These are phyloP conservation scores for Agrochola lota DNA, from an alignment of 2,888 invertebrate species.

Conservation along the genomic window DNA sequence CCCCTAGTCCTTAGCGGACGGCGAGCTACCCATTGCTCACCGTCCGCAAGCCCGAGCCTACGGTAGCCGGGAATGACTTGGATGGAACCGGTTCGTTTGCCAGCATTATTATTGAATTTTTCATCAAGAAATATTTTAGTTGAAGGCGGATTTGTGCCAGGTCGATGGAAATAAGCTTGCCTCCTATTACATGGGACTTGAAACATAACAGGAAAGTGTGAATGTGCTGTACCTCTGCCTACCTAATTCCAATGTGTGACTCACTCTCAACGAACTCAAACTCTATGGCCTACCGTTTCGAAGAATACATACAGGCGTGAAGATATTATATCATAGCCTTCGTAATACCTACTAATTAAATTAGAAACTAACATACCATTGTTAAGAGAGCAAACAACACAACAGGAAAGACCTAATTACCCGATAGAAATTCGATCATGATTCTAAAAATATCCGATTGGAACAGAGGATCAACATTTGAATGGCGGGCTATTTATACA, in stretches of 20 bases:
- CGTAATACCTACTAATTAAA: constrained; percentile 21
- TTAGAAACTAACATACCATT: constrained; percentile 9
- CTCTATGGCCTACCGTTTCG: background rate
- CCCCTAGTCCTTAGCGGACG: too few relatives aligned
- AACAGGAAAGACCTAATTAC: constrained; percentile 34
- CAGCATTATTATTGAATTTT: background rate
- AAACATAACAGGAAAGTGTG: background rate
- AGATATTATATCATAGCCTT: background rate
- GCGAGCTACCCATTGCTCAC: too few relatives aligned
- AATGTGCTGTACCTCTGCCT: background rate
- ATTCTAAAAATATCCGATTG: constrained; percentile 66
- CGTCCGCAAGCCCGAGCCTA: too few relatives aligned
- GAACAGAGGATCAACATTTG: constrained; percentile 60
- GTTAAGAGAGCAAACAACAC: constrained; percentile 3
- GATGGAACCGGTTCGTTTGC: background rate
- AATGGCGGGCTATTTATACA: constrained; percentile 77
- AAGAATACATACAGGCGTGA: background rate
- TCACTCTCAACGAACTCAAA: background rate
- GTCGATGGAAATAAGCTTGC: constrained; percentile 5
- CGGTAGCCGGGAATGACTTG: background rate
- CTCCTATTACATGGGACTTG: background rate
- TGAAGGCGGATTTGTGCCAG: background rate
- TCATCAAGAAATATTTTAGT: background rate
- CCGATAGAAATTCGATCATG: constrained; percentile 72
- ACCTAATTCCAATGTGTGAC: background rate